Percentiles rank a stretch among this genome's conserved stretches.
phyloP scores from a whole-genome alignment of 2,113 vertebrate species.

The Microcebus murinus region DNA sequence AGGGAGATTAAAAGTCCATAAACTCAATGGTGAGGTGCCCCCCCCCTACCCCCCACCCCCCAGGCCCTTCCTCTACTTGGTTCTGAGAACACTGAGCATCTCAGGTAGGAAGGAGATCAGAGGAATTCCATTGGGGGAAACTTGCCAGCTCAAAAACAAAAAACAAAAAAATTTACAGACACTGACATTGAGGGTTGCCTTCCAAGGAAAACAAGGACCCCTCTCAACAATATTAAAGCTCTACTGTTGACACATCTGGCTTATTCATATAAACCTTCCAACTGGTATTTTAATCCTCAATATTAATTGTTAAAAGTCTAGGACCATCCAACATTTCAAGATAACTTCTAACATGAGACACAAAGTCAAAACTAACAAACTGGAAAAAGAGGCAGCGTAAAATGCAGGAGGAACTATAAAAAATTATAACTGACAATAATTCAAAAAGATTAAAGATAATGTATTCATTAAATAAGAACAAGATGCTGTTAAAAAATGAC shows the following conservation, averaged over 20 bases:
- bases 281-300: neutral
- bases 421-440: neutral
- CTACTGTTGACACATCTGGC: neutral
- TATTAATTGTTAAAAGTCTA: neutral
- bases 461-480: neutral
- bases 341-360: neutral
- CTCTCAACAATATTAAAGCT: neutral
- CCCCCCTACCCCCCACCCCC: fast-evolving
- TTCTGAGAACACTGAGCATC: neutral
- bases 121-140: neutral
- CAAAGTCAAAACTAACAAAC: neutral
- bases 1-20: neutral
- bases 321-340: neutral
- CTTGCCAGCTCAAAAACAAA: neutral
- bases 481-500: neutral
- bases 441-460: neutral
- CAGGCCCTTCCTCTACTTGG: neutral
- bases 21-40: neutral
- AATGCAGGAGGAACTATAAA: neutral
- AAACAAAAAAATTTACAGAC: neutral
- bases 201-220: neutral
- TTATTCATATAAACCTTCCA: neutral
- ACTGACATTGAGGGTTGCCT: neutral
- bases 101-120: neutral
- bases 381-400: neutral